phyloP scores from a whole-genome alignment of 2,113 vertebrate genomes.

The Procapra przewalskii region DNA sequence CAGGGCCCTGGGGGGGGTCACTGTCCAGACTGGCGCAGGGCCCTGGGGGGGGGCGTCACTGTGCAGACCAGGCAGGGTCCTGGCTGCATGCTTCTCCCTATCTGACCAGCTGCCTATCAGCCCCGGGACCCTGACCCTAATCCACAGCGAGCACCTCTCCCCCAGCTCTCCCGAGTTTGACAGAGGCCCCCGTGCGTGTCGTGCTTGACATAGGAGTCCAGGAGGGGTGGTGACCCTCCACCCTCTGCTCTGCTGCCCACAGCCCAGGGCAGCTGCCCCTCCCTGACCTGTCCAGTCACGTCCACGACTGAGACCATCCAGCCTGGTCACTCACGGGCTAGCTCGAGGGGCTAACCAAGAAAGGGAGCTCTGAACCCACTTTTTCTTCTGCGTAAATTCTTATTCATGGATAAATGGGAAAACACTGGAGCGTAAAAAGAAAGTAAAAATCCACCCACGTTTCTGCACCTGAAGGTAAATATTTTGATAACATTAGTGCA shows the following conservation, averaged over 20 bases:
- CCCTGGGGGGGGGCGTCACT: neutral
- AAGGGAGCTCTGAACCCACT: neutral
- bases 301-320: neutral
- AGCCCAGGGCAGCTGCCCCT: neutral
- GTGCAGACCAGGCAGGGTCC: neutral
- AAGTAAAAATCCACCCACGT: neutral
- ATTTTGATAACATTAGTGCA: too few relatives aligned
- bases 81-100: neutral
- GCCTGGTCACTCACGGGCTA: neutral
- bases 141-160: fast-evolving
- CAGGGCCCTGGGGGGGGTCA: neutral
- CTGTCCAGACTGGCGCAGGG: fast-evolving
- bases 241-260: neutral
- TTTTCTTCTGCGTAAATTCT: neutral
- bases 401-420: neutral
- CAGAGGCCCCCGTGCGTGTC: neutral
- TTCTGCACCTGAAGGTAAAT: neutral
- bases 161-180: neutral
- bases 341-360: neutral
- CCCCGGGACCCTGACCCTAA: neutral
- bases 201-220: too few relatives aligned
- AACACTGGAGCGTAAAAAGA: neutral
- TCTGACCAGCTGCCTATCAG: neutral
- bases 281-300: neutral
- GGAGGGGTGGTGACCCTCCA: too few relatives aligned